phyloP scores from a whole-genome alignment of 64 coral and sea anemone species.

The Montipora cactus region DNA sequence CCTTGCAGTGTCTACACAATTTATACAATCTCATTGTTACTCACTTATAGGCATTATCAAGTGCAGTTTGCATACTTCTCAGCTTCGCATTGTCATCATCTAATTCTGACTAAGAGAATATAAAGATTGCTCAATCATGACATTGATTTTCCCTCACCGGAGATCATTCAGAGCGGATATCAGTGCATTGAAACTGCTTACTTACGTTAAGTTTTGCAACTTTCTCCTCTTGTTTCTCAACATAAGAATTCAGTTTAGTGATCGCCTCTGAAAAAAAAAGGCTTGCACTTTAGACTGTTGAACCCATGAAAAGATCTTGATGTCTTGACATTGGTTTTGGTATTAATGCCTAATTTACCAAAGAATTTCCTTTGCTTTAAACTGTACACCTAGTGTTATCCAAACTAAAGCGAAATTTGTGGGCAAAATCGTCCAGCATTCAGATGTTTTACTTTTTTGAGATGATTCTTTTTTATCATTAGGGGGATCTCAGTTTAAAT shows the following conservation, averaged over 20 bases:
- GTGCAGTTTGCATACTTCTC: slow-evolving; percentile 87
- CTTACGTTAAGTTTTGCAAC: slow-evolving; percentile 80
- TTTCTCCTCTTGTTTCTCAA: slow-evolving; percentile 90
- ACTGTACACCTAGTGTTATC: too few relatives aligned
- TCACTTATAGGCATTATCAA: slow-evolving; percentile 99
- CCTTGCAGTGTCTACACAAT: too few relatives aligned
- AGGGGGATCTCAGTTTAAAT: too few relatives aligned
- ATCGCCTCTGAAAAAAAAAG: slow-evolving; percentile 81
- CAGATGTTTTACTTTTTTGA: too few relatives aligned
- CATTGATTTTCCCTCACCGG: neutral
- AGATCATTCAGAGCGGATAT: neutral
- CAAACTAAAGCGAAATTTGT: too few relatives aligned
- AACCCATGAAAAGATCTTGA: too few relatives aligned
- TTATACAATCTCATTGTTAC: neutral
- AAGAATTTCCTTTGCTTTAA: too few relatives aligned
- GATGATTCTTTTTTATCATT: too few relatives aligned
- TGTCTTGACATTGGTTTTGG: too few relatives aligned
- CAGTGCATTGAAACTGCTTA: neutral
- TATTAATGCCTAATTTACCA: too few relatives aligned
- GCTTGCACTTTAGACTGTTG: too few relatives aligned
- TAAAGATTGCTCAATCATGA: neutral
- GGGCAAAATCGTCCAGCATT: too few relatives aligned
- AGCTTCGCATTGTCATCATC: slow-evolving; percentile 86
- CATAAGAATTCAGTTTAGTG: slow-evolving; percentile 90
- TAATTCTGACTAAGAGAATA: slow-evolving; percentile 78